These are phyloP conservation scores for Cerastis rubricosa DNA, from an alignment of 2,888 invertebrate species.

Conservation along the genomic window DNA sequence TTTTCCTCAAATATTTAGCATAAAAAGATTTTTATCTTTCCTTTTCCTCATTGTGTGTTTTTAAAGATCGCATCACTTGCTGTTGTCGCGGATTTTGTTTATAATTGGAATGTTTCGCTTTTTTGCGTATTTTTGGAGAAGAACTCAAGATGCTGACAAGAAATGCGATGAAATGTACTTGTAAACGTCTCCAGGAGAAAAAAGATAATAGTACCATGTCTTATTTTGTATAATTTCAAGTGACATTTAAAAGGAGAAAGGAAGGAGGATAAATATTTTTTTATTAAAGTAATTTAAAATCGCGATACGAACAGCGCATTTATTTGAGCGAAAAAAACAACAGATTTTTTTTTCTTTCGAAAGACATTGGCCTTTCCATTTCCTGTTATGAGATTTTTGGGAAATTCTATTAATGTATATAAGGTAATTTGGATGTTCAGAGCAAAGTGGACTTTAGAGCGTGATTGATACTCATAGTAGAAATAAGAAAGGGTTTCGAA, in stretches of 20 bases:
- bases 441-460: not conserved
- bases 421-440: not conserved
- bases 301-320: not conserved
- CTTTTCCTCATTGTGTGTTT: slow-evolving; percentile 59
- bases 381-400: not conserved
- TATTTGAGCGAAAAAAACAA: not conserved
- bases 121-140: slow-evolving; percentile 5
- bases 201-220: not conserved
- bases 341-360: not conserved
- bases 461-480: no score
- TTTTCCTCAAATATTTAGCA: slow-evolving; percentile 29
- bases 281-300: not conserved
- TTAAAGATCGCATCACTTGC: slow-evolving; percentile 47
- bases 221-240: not conserved
- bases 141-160: slow-evolving; percentile 9
- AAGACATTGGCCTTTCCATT: not conserved
- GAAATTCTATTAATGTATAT: not conserved
- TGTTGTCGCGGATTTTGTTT: slow-evolving; percentile 24
- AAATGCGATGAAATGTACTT: slow-evolving; percentile 2
- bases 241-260: slow-evolving; percentile 3
- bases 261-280: not conserved
- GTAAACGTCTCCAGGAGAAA: slow-evolving; percentile 1
- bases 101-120: slow-evolving; percentile 54
- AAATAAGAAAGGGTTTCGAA: not conserved
- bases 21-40: slow-evolving; percentile 51